A percentile compares a stretch with the other conserved stretches of the same genome.
Conservation (phyloP, 2,888 invertebrate genomes). For the Pinctada fucata region DNA sequence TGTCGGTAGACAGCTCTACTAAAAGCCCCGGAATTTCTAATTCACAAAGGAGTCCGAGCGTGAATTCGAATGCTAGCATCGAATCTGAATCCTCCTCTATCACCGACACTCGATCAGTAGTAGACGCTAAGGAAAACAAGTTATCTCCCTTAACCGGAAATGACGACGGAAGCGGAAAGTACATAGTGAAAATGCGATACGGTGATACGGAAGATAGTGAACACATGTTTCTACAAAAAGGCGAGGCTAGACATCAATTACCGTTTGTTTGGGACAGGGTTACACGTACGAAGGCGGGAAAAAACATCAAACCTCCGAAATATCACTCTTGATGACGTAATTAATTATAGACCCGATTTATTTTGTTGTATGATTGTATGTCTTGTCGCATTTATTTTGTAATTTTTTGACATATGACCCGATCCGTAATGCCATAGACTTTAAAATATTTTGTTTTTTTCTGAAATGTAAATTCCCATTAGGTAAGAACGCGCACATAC, state of each 20-base stretch:
- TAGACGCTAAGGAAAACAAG: background rate
- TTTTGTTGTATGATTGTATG: too few species aligned
- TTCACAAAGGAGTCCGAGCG: slow-evolving; percentile 30
- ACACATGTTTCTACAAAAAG: slow-evolving; percentile 14
- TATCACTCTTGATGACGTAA: background rate
- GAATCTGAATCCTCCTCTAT: slow-evolving; percentile 26
- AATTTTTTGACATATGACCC: too few species aligned
- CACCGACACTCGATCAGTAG: background rate
- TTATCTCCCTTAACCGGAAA: background rate
- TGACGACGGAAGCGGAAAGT: background rate
- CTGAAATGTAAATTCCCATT: too few species aligned
- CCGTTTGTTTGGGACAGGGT: slow-evolving; percentile 68
- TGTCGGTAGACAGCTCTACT: background rate
- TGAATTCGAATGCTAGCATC: slow-evolving; percentile 31
- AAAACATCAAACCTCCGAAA: slow-evolving; percentile 28
- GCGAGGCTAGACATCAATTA: slow-evolving; percentile 56
- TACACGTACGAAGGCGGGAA: slow-evolving; percentile 61
- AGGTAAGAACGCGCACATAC: too few species aligned
- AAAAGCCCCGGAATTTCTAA: slow-evolving; percentile 20
- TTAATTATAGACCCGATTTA: too few species aligned
- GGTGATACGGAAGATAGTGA: background rate
- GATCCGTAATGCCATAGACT: too few species aligned
- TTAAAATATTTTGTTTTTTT: too few species aligned
- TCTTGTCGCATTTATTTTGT: too few species aligned
- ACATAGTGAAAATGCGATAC: background rate